These are phyloP conservation scores for Poliocrania exsul DNA, from an alignment of 2,797 vertebrate species.

Conservation along the genomic window DNA sequence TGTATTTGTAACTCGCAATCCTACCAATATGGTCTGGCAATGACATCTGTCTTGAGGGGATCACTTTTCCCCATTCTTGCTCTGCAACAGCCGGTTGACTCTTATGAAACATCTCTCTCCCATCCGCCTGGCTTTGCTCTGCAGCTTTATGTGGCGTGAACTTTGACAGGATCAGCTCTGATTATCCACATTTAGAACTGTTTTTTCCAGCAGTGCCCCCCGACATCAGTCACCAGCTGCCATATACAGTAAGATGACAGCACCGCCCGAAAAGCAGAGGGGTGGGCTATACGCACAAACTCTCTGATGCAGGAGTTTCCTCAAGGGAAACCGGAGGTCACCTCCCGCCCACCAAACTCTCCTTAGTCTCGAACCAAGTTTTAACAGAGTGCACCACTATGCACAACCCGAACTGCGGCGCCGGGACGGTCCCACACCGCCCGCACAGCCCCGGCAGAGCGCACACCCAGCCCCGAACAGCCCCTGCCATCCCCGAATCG, in stretches of 20 bases:
- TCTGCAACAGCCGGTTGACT: neutral
- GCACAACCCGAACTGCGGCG: too few relatives aligned
- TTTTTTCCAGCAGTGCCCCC: neutral
- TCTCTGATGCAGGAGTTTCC: too few relatives aligned
- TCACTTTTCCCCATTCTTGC: neutral
- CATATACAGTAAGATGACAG: neutral
- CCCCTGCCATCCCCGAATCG: too few relatives aligned
- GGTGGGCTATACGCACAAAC: neutral
- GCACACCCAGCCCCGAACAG: too few relatives aligned
- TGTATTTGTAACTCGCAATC: neutral
- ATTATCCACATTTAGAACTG: neutral
- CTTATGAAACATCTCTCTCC: slow-evolving; percentile 8
- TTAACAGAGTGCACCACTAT: too few relatives aligned
- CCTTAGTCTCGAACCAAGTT: too few relatives aligned
- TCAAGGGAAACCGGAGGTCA: too few relatives aligned
- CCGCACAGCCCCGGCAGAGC: too few relatives aligned
- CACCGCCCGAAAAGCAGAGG: neutral
- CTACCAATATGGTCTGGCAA: slow-evolving; percentile 18
- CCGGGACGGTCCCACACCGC: too few relatives aligned
- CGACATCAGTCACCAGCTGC: neutral
- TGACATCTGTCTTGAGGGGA: slow-evolving; percentile 10
- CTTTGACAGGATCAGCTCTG: slow-evolving; percentile 1
- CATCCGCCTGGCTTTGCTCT: neutral
- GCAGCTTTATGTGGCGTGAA: neutral
- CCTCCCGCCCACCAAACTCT: too few relatives aligned